These are phyloP conservation scores for Tinea semifulvella DNA, from an alignment of 2,888 invertebrate genomes.

Conservation along the genomic window DNA sequence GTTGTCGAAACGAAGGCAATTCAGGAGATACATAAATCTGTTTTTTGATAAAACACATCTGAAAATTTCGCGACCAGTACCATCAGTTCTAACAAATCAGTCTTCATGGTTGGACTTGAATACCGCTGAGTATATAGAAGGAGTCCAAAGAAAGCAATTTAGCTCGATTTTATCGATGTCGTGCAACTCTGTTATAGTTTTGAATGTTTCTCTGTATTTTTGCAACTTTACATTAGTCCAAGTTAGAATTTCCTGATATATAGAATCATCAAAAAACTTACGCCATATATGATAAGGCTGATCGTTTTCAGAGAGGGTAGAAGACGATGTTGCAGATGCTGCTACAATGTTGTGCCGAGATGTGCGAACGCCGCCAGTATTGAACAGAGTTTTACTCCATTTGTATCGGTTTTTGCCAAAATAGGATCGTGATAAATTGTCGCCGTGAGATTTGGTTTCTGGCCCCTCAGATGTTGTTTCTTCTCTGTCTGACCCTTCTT, in stretches of 20 bases:
- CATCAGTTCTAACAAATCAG: neutral
- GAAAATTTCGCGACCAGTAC: neutral
- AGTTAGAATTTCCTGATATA: neutral
- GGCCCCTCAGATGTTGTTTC: conserved; percentile 7
- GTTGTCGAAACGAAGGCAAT: neutral
- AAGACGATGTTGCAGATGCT: no score
- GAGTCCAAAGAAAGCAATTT: neutral
- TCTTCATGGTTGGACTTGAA: conserved; percentile 2
- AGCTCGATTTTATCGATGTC: neutral
- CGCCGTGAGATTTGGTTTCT: conserved; percentile 13
- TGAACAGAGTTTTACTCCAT: conserved; percentile 16
- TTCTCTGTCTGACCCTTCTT: conserved; percentile 17
- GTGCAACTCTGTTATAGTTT: neutral
- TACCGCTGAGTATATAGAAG: neutral
- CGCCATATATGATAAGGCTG: no score
- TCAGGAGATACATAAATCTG: neutral
- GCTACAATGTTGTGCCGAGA: no score
- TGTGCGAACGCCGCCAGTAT: no score
- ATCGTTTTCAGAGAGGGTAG: no score
- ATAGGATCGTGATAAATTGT: conserved; percentile 14
- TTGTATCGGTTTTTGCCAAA: conserved; percentile 19
- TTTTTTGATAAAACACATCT: neutral
- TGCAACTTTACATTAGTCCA: neutral
- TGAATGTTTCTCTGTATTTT: neutral
- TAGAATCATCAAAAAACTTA: neutral